Evolutionary conservation across 2,113 vertebrate species (phyloP), one percentile per base, ranked within the genome.

Genomic region (Cairina moschata): DNA sequence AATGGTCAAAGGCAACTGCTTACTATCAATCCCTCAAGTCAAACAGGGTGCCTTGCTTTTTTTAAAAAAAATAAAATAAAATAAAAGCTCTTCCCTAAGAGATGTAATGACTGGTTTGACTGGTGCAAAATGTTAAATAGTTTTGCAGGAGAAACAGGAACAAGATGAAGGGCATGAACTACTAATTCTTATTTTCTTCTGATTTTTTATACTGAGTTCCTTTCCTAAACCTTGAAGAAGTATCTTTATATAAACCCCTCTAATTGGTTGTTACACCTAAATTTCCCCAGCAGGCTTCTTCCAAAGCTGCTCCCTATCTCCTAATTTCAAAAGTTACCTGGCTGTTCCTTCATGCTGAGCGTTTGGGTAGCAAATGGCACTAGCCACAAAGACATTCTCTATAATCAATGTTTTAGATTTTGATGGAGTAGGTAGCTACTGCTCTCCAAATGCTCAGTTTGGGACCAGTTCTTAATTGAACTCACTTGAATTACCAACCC

Each of bases 331-430:
- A n/a, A n/a, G n/a, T n/a, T n/a, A n/a, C 12, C 86, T 80, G 72
- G 20, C 52, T 55, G 11, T 34, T 83, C 59, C 40, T 83, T 55
- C 60, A 60, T 14, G 60, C 17, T 58, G 9, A 83, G 21, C 23
- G 46, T 46, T 38, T 59, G 55, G 22, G 28, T 38, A 86, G 55
- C 52, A 81, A 86, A 93, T 15, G 85, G 40, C 36, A 59, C 16
- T 7, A 63, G 28, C 17, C 46, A 73, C 32, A 86, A 66, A 52
- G 34, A 81, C 0, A 59, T 34, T 31, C n/a, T 42, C 17, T 25
- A 34, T 0, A 0, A 25, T 78, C 31, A 50, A 1, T 0, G 1
- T 29, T 67, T 46, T 26, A 42, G 26, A 38, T 25, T 46, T 54
- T n/a, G 40, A 71, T 50, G 31, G 32, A 85, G 31, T 5, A 88